Evolutionary conservation across 1,140 invertebrate genomes (phyloP), one percentile per base, ranked within the genome.

Genomic region (Teleogryllus occipitalis): DNA sequence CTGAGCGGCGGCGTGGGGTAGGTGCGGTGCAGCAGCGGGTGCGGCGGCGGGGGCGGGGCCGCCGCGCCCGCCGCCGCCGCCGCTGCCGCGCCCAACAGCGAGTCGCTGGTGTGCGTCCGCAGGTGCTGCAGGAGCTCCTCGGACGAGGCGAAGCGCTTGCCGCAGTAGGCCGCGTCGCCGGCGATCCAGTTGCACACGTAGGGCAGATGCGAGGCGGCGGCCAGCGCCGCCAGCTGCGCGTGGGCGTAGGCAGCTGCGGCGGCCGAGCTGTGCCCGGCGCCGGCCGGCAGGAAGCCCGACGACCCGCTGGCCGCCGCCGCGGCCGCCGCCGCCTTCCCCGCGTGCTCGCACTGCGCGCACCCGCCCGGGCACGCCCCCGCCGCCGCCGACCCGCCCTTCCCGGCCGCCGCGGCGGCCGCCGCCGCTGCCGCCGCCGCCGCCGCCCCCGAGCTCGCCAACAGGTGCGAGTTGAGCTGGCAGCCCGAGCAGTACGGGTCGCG

Each of bases 121-220:
- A 98, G 87, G 87, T 98, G 96, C 83, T 95, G 93, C 74, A 98
- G 88, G 6, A 98, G 88, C 85, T 98, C 96, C 82, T 98, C 96
- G 0, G 96, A 96, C 74, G 91, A 93, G 15, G 90, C 87, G 84
- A 97, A 98, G 74, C 95, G 87, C 85, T 98, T 98, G 39, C 96
- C 96, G 85, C 97, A 98, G 83, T 96, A 97, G 0, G 92, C 89
- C 0, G 92, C 91, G 85, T 96, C 95, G 21, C 94, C 93, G 12
- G 93, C 93, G 83, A 98, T 94, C 96, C 96, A 98, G 85, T 94
- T 97, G 86, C 96, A 97, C 0, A 97, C 92, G 84, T 94, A 94
- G 0, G 94, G 94, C 79, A 94, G 85, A 82, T 93, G 91, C 0
- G 92, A 91, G 8, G 92, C 92, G 0, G 92, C 92, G 0, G 92